These are phyloP conservation scores for Mesitornis unicolor DNA, from an alignment of 2,113 vertebrate species.

Conservation along the genomic window DNA sequence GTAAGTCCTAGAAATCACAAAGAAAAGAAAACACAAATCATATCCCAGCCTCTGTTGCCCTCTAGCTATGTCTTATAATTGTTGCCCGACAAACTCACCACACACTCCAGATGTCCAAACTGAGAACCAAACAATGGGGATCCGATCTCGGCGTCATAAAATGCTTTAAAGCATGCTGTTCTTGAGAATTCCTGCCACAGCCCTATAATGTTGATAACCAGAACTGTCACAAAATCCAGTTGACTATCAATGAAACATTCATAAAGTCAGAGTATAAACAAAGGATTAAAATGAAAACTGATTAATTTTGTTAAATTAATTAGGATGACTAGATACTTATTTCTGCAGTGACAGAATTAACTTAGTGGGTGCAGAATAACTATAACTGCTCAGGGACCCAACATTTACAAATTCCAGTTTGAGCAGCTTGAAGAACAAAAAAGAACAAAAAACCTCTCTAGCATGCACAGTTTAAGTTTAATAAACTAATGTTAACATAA, in stretches of 20 bases:
- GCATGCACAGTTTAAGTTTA: not conserved
- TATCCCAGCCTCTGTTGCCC: not conserved
- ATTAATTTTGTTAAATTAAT: not conserved
- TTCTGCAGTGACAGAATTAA: not conserved
- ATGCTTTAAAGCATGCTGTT: conserved; percentile 90
- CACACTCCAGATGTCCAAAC: conserved; percentile 88
- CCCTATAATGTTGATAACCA: conserved; percentile 77
- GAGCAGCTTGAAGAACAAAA: not conserved
- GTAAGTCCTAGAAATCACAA: not conserved
- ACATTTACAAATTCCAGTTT: not conserved
- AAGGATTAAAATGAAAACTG: not conserved
- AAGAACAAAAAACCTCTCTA: not conserved
- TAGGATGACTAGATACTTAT: not conserved
- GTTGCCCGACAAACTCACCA: conserved; percentile 81
- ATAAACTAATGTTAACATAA: not conserved
- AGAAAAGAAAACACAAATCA: not conserved
- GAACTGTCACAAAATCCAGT: conserved; percentile 31
- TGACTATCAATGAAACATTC: not conserved
- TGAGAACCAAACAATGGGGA: conserved; percentile 89
- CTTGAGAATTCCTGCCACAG: conserved; percentile 85
- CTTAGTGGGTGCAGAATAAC: not conserved
- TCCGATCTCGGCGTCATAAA: conserved; percentile 87
- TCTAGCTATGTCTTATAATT: not conserved
- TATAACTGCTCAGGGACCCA: not conserved
- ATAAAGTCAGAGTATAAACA: not conserved